phyloP scores from a whole-genome alignment of 2,888 invertebrate species.

The Chrysolina oricalcia region DNA sequence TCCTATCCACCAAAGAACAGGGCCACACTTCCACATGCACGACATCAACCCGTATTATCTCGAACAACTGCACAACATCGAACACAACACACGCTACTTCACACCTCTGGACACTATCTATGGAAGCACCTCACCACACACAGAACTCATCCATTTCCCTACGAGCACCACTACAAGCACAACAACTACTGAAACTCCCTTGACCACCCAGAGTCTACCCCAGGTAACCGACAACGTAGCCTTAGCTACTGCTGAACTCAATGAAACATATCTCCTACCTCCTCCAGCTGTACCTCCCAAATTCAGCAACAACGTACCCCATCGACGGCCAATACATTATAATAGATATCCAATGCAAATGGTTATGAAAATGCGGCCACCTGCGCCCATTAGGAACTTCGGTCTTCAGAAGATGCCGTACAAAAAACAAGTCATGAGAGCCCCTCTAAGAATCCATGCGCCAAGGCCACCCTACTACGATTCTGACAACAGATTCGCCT shows the following conservation, averaged over 20 bases:
- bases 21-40: constrained; percentile 42
- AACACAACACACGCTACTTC: constrained; percentile 52
- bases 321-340: neutral
- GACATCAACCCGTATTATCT: constrained; percentile 46
- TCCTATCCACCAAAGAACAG: constrained; percentile 43
- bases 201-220: constrained; percentile 29
- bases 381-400: constrained; percentile 39
- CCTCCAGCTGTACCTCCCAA: constrained; percentile 30
- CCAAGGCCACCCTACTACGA: constrained; percentile 26
- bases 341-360: constrained; percentile 18
- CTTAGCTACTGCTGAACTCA: constrained; percentile 39
- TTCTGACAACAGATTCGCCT: constrained; percentile 22
- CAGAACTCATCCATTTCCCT: constrained; percentile 52
- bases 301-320: neutral
- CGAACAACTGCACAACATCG: constrained; percentile 37
- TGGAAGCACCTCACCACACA: constrained; percentile 51
- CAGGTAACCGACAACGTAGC: constrained; percentile 42
- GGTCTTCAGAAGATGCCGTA: constrained; percentile 35
- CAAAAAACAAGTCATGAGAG: constrained; percentile 34
- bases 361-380: constrained; percentile 6
- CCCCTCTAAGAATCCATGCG: neutral
- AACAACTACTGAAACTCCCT: constrained; percentile 56
- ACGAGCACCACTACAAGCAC: constrained; percentile 44
- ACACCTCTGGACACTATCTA: constrained; percentile 46
- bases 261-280: constrained; percentile 45